These are phyloP conservation scores for Spodoptera exigua DNA, from an alignment of 2,888 invertebrate species.

Conservation along the genomic window DNA sequence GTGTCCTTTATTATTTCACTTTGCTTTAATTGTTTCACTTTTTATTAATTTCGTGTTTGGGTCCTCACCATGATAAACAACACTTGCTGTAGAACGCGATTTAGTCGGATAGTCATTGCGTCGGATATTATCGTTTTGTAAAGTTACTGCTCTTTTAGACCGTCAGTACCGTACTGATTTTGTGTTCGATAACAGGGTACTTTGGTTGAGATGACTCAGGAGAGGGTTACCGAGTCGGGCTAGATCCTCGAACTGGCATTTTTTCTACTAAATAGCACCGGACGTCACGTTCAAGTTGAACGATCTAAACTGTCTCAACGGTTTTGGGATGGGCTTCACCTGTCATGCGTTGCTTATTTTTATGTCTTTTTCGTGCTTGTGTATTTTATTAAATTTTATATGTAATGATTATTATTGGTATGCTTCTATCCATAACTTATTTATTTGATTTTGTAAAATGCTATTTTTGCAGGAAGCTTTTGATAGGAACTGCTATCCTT, in stretches of 20 bases:
- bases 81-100: constrained; percentile 60
- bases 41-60: constrained; percentile 38
- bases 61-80: constrained; percentile 67
- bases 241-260: constrained; percentile 69
- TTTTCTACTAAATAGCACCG: constrained; percentile 71
- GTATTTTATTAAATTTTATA: constrained; percentile 12
- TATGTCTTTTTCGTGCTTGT: constrained; percentile 32
- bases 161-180: constrained; percentile 74
- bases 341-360: constrained; percentile 52
- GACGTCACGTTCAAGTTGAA: constrained; percentile 86
- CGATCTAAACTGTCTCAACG: constrained; percentile 76
- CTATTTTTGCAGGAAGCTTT: no score
- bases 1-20: constrained; percentile 60
- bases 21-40: constrained; percentile 62
- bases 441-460: no score
- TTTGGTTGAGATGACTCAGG: constrained; percentile 70
- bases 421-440: constrained; percentile 8
- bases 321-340: constrained; percentile 64
- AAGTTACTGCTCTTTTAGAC: constrained; percentile 70
- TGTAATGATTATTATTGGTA: constrained; percentile 2
- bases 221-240: constrained; percentile 66
- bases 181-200: constrained; percentile 70
- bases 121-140: constrained; percentile 61
- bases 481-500: no score
- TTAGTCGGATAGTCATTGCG: constrained; percentile 63